Conservation (phyloP, 2,797 vertebrate genomes). For the Phoebastria nigripes region DNA sequence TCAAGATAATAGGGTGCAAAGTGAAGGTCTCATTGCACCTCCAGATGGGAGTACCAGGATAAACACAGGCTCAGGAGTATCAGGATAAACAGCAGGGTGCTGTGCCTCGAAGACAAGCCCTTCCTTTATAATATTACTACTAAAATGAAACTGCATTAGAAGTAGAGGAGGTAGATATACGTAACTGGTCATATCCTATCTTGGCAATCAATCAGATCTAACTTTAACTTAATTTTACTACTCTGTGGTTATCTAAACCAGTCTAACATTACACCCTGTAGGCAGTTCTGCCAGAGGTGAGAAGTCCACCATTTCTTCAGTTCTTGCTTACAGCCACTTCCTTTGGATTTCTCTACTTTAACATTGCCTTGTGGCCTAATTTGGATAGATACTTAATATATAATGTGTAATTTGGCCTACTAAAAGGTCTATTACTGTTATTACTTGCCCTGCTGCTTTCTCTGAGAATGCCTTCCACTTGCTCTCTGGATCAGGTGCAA, state of each 20-base stretch:
- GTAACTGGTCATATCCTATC: neutral
- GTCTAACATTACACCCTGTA: neutral
- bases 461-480: neutral
- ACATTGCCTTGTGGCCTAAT: neutral
- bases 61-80: neutral
- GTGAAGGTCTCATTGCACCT: neutral
- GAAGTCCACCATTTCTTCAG: neutral
- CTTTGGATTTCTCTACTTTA: neutral
- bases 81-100: neutral
- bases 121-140: neutral
- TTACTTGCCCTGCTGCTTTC: neutral
- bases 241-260: neutral
- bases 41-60: neutral
- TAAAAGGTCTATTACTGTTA: neutral
- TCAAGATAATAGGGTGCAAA: neutral
- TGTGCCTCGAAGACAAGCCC: neutral
- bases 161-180: neutral
- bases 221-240: neutral
- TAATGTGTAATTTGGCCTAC: neutral
- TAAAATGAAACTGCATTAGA: neutral
- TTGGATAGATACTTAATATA: neutral
- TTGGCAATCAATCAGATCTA: neutral
- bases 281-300: neutral
- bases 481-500: neutral
- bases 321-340: neutral